Conservation (phyloP, 1,140 invertebrate species). For the Frieseomelitta varia region DNA sequence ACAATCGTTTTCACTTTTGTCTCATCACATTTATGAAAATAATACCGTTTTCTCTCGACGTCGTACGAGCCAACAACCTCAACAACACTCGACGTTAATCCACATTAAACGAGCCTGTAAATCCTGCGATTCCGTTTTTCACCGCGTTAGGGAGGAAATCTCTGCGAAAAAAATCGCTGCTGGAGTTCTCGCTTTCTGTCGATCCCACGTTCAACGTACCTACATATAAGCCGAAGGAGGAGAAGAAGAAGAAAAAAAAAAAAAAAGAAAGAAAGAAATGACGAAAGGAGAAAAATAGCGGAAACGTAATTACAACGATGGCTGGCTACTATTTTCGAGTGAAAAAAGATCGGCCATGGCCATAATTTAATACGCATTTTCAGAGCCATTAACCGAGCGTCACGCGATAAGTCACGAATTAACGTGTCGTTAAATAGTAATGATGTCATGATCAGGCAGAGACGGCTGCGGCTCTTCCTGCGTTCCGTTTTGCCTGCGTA, state of each 20-base stretch:
- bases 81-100: too few species aligned
- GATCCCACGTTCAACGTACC: not conserved
- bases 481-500: not conserved
- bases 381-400: not conserved
- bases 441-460: not conserved
- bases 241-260: too few species aligned
- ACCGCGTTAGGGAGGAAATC: not conserved
- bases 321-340: not conserved
- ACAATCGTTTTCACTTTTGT: not conserved
- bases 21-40: not conserved
- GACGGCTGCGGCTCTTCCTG: too few species aligned
- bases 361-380: constrained; percentile 17
- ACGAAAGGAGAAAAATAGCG: not conserved
- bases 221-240: not conserved
- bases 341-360: not conserved
- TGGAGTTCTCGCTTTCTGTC: not conserved
- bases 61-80: too few species aligned
- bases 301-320: not conserved
- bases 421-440: constrained; percentile 19
- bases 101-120: not conserved
- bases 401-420: not conserved
- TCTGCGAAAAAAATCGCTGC: not conserved
- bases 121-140: not conserved
- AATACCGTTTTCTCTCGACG: not conserved
- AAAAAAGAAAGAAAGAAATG: not conserved